phyloP scores from a whole-genome alignment of 2,113 vertebrate genomes.

The Zosterops borbonicus region DNA sequence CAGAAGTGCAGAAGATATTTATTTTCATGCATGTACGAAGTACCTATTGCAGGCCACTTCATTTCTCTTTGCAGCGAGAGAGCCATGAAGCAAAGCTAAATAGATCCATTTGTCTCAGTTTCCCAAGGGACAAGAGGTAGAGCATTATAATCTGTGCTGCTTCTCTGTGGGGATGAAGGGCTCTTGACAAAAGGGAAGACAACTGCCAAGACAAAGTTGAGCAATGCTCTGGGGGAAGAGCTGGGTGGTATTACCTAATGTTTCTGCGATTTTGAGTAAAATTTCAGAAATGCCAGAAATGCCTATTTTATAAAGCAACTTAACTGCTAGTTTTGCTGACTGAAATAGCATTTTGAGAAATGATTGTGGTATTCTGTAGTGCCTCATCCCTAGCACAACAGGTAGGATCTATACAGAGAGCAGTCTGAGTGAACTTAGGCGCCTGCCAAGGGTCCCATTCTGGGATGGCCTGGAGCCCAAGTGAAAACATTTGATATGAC shows the following conservation, averaged over 20 bases:
- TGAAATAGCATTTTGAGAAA: not conserved
- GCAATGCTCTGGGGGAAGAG: slow-evolving; percentile 53
- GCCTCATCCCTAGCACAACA: not conserved
- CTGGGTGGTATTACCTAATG: slow-evolving; percentile 61
- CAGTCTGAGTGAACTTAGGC: not conserved
- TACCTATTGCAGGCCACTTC: not conserved
- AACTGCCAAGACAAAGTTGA: slow-evolving; percentile 13
- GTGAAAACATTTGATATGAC: not conserved
- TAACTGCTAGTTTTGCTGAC: not conserved
- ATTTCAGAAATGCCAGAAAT: slow-evolving; percentile 45
- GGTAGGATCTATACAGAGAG: fast-evolving
- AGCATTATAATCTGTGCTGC: not conserved
- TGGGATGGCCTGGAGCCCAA: not conserved
- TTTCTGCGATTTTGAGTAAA: not conserved
- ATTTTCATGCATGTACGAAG: not conserved
- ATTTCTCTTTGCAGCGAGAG: not conserved
- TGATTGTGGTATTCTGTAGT: not conserved
- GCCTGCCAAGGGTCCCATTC: not conserved
- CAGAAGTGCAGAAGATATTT: not conserved
- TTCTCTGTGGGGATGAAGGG: not conserved
- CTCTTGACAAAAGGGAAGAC: slow-evolving; percentile 24
- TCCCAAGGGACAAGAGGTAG: not conserved
- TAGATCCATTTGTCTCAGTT: not conserved
- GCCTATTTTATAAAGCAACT: not conserved
- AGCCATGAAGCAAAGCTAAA: not conserved